A percentile compares a stretch with the other conserved stretches of the same genome.
Evolutionary conservation across 2,797 vertebrate species (phyloP).

Genomic region (Gymnocypris eckloni): DNA sequence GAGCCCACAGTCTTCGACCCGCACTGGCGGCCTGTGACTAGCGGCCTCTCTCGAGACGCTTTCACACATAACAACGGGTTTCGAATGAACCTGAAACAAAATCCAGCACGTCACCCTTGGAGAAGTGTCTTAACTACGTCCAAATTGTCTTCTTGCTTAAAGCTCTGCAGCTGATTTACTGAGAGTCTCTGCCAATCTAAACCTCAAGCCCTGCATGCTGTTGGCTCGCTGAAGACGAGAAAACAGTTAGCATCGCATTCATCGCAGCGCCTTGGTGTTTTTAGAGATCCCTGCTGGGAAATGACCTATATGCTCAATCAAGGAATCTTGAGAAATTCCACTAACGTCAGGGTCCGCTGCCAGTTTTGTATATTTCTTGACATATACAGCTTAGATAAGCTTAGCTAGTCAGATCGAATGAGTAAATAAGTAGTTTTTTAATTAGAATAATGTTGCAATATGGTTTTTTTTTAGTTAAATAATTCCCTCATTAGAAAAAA

Average conservation of each 20-base stretch:
- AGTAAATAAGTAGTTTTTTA: neutral
- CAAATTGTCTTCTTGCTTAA: slow-evolving; percentile 47
- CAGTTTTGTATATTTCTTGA: neutral
- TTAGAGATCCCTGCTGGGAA: slow-evolving; percentile 43
- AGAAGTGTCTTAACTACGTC: slow-evolving; percentile 50
- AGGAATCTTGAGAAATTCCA: slow-evolving; percentile 31
- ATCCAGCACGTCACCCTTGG: slow-evolving; percentile 40
- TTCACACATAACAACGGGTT: slow-evolving; percentile 47
- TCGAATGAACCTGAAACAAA: slow-evolving; percentile 53
- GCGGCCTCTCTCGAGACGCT: slow-evolving; percentile 39
- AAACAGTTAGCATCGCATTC: slow-evolving; percentile 50
- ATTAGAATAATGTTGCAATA: neutral
- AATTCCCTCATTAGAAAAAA: neutral
- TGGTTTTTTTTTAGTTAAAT: neutral
- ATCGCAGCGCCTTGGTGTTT: slow-evolving; percentile 23
- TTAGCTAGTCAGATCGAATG: neutral
- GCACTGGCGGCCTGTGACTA: slow-evolving; percentile 27
- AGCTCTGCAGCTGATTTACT: slow-evolving; percentile 53
- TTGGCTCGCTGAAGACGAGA: slow-evolving; percentile 38
- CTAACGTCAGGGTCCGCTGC: neutral
- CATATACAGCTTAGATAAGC: neutral
- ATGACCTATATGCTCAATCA: slow-evolving; percentile 47
- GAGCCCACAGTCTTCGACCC: slow-evolving; percentile 21
- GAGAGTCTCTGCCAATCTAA: slow-evolving; percentile 53
- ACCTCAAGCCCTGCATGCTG: slow-evolving; percentile 40